Base-by-base conservation (phyloP, 2,888 invertebrate genomes). In the Agrotis segetum region DNA sequence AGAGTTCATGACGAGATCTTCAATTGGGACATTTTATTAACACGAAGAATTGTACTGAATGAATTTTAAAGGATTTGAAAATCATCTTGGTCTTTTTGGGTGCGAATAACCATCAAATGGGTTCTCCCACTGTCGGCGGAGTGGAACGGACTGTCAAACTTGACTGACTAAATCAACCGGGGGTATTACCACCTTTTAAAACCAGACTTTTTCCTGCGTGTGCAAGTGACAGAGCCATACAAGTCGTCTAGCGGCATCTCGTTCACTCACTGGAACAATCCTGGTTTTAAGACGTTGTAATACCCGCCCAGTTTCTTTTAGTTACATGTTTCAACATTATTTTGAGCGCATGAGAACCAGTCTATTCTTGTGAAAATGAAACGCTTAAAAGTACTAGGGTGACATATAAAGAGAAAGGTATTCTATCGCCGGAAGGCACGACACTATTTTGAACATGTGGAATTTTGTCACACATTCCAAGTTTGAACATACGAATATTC, bases 371-470 rank as follows among this genome's bases (percentile, higher is more conserved):
- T 11, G 4, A 56, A 17, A 55, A 16, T 13, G 21, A 55, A 29
- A 16, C 5, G 21, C n/a, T 5, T 9, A 14, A 44, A 19, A 17
- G 34, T 70, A 78, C 71, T 11, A 77, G 49, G 71, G 4, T 71
- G 17, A 71, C 49, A 77, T 72, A 56, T 56, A 71, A 71, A 13
- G 53, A 71, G 44, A 56, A 78, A 70, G 21, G 17, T 46, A 70
- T 49, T 55, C n/a, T 55, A 34, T 44, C n/a, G 70, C 55, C n/a
- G n/a, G 16, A 56, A 69, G 70, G 29, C 14, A 24, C 40, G 46
- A 46, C 73, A 40, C 17, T 52, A 67, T 71, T 71, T 76, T 46
- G 53, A 19, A 76, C 46, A 71, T 11, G 24, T 29, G 4, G 34
- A 34, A 34, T 34, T 34, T 34, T 34, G 4, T 7, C 34, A 6